Percentiles rank a stretch among this genome's conserved stretches.
Conservation (phyloP, 2,888 invertebrate species). For the Noctua fimbriata region DNA sequence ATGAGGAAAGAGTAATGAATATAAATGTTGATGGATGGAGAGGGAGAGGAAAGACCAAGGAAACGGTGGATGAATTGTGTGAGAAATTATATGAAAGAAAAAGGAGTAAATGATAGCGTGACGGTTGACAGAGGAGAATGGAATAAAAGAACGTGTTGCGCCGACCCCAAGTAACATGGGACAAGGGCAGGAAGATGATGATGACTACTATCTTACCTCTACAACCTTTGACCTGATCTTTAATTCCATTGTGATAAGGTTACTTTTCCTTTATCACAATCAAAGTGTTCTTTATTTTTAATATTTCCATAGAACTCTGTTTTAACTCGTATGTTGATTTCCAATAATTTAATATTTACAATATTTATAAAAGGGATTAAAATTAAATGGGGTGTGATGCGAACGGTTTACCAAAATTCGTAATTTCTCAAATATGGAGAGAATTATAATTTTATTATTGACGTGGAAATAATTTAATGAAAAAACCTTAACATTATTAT, state of each 20-base stretch:
- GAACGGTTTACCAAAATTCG: neutral
- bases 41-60: too few species aligned
- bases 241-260: neutral
- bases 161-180: too few species aligned
- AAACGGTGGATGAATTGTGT: too few species aligned
- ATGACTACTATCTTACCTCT: too few species aligned
- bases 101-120: too few species aligned
- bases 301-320: neutral
- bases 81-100: too few species aligned
- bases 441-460: conserved; percentile 35
- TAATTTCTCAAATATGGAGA: neutral
- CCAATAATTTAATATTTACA: neutral
- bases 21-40: too few species aligned
- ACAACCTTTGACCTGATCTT: too few species aligned
- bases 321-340: neutral
- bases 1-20: too few species aligned
- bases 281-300: neutral
- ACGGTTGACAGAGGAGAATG: too few species aligned
- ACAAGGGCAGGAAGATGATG: too few species aligned
- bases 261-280: neutral
- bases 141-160: too few species aligned
- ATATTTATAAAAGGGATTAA: neutral
- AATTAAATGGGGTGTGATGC: neutral
- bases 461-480: conserved; percentile 5
- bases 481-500: neutral